A percentile compares a stretch with the other conserved stretches of the same genome.
phyloP scores from a whole-genome alignment of 2,888 invertebrate genomes.

The Loripinus fragilis region DNA sequence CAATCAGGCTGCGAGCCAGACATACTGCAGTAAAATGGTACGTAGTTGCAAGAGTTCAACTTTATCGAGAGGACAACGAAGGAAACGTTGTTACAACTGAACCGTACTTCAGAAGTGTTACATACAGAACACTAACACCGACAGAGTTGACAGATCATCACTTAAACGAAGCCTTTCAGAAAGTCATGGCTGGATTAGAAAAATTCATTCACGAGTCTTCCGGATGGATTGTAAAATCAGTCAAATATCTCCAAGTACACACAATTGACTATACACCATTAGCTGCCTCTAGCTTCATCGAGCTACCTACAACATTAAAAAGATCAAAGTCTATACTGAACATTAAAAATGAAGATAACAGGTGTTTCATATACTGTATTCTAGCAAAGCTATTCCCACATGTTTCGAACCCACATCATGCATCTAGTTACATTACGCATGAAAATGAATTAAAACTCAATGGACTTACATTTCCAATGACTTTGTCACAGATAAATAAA shows the following conservation, averaged over 20 bases:
- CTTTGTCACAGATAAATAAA: constrained; percentile 9
- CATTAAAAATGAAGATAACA: constrained; percentile 24
- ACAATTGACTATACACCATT: constrained; percentile 15
- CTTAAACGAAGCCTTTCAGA: constrained; percentile 13
- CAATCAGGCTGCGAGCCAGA: neutral
- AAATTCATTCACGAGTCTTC: neutral
- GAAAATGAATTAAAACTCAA: constrained; percentile 4
- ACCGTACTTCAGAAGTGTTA: neutral
- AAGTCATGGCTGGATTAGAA: neutral
- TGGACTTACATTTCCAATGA: constrained; percentile 14
- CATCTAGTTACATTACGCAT: neutral
- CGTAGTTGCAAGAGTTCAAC: neutral
- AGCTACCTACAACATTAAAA: constrained; percentile 4
- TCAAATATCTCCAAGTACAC: neutral
- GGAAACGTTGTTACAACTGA: neutral
- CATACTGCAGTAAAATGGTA: neutral
- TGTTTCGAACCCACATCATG: neutral
- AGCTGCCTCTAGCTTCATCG: constrained; percentile 10
- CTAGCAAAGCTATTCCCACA: constrained; percentile 20
- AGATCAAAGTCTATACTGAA: constrained; percentile 10
- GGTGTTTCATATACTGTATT: constrained; percentile 25
- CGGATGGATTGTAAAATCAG: neutral
- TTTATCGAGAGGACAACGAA: neutral
- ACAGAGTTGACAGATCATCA: neutral
- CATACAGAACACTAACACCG: neutral